phyloP scores from a whole-genome alignment of 2,888 invertebrate species.

The Gisinianus flammeolus region DNA sequence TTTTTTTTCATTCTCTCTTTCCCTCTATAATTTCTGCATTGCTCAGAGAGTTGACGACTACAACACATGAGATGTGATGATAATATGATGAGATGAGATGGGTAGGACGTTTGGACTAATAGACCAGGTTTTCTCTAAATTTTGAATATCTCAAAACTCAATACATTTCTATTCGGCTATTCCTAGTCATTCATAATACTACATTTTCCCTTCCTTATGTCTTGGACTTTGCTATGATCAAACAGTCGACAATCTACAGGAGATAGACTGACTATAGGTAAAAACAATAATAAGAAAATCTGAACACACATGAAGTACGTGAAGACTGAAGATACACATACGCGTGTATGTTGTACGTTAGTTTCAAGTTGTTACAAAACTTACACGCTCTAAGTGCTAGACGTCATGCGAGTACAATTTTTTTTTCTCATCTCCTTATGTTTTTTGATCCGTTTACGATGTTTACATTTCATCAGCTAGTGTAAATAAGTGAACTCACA shows the following conservation, averaged over 20 bases:
- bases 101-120: neutral
- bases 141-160: neutral
- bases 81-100: neutral
- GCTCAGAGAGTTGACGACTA: neutral
- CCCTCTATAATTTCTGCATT: neutral
- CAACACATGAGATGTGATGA: neutral
- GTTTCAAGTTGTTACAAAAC: neutral
- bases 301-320: neutral
- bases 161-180: no score
- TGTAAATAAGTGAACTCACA: neutral
- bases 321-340: neutral
- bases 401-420: neutral
- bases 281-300: no score
- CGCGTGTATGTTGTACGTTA: neutral
- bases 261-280: no score
- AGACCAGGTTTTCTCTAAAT: neutral
- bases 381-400: neutral
- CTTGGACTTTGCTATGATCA: no score
- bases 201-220: no score
- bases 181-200: no score
- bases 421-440: neutral
- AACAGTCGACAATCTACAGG: no score
- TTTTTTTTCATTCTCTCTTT: neutral
- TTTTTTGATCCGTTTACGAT: slow-evolving; percentile 13
- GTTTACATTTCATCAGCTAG: slow-evolving; percentile 12